phyloP scores from a whole-genome alignment of 2,113 vertebrate genomes.

The Scomber colias region DNA sequence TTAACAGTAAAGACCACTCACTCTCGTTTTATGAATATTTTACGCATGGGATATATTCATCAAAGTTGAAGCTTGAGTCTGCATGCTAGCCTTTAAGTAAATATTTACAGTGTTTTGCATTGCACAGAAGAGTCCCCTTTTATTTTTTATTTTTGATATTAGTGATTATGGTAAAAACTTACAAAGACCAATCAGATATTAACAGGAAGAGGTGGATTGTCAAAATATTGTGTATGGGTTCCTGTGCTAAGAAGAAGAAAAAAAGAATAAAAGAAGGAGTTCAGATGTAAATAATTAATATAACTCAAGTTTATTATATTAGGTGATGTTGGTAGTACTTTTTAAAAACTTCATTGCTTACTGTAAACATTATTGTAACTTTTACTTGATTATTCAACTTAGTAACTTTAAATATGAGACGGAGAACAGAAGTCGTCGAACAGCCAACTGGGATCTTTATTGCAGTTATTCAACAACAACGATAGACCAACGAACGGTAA shows the following conservation, averaged over 20 bases:
- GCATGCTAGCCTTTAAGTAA: too few relatives aligned
- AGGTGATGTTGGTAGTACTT: not conserved
- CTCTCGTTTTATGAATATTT: constrained; percentile 6
- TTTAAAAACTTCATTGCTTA: not conserved
- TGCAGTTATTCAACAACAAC: too few relatives aligned
- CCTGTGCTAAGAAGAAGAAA: not conserved
- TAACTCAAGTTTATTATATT: not conserved
- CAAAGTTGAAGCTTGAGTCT: too few relatives aligned
- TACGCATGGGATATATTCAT: not conserved
- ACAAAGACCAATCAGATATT: not conserved
- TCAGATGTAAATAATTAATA: not conserved
- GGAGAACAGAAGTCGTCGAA: too few relatives aligned
- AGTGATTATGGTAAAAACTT: not conserved
- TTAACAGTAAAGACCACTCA: not conserved
- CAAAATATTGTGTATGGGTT: not conserved
- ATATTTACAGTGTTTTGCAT: too few relatives aligned
- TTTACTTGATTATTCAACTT: too few relatives aligned
- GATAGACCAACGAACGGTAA: too few relatives aligned
- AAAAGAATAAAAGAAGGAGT: not conserved
- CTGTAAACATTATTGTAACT: too few relatives aligned
- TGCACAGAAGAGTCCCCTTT: not conserved
- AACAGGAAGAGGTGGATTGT: not conserved
- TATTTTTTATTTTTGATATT: not conserved
- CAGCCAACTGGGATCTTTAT: too few relatives aligned
- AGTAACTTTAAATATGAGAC: too few relatives aligned